Conservation (phyloP, 2,113 vertebrate species). For the Cnemophilus loriae region DNA sequence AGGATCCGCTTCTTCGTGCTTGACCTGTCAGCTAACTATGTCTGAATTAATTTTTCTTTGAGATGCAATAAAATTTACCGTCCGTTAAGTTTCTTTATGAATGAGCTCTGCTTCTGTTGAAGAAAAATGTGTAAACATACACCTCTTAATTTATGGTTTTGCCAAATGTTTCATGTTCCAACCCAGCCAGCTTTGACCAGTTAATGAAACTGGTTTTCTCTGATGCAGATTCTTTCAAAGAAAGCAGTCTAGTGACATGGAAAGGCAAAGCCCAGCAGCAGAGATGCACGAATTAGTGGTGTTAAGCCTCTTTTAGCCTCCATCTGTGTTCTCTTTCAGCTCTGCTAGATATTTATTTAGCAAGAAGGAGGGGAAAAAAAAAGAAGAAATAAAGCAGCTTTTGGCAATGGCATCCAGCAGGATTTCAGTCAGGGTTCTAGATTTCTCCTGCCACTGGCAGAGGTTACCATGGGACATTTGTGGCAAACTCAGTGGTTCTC, state of each 20-base stretch:
- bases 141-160: background rate
- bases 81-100: background rate
- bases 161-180: background rate
- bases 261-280: background rate
- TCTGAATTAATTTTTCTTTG: background rate
- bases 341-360: background rate
- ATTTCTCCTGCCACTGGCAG: background rate
- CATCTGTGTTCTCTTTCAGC: background rate
- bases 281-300: background rate
- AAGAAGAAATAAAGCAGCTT: background rate
- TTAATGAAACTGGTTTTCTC: background rate
- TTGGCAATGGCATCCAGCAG: background rate
- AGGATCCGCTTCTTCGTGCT: background rate
- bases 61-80: background rate
- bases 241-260: background rate
- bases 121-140: background rate
- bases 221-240: background rate
- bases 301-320: constrained; percentile 5
- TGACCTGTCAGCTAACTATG: background rate
- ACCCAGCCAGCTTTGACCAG: background rate
- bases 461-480: background rate
- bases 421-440: background rate
- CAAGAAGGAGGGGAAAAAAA: background rate
- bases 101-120: background rate
- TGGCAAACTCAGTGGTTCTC: background rate